Percentiles rank a stretch among this genome's conserved stretches.
phyloP scores from a whole-genome alignment of 2,113 vertebrate genomes.

The Pristiophorus japonicus region DNA sequence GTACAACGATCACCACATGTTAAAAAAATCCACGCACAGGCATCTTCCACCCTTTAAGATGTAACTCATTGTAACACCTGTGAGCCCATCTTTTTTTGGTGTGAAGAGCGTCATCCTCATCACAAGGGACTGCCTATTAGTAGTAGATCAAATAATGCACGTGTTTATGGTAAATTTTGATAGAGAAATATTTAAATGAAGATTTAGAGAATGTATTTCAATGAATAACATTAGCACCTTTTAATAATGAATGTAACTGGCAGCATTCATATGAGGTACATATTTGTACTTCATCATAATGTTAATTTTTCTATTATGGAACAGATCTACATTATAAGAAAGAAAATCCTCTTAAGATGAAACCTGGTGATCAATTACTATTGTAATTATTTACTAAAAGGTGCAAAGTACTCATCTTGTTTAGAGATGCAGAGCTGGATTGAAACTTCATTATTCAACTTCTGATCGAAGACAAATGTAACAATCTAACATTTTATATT shows the following conservation, averaged over 20 bases:
- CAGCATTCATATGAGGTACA: neutral
- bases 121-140: too few relatives aligned
- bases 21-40: too few relatives aligned
- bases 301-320: neutral
- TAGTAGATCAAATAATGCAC: neutral
- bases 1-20: too few relatives aligned
- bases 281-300: neutral
- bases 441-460: neutral
- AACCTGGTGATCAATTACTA: neutral
- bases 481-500: neutral
- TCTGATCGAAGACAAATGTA: neutral
- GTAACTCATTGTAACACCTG: too few relatives aligned
- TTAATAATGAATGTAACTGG: slow-evolving; percentile 30
- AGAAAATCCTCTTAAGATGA: neutral
- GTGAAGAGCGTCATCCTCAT: too few relatives aligned
- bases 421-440: neutral
- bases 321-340: neutral
- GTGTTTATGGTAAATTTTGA: neutral
- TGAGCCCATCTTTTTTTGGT: too few relatives aligned
- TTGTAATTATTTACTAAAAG: neutral
- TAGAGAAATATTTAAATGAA: neutral
- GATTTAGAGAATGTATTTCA: neutral
- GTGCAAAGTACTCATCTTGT: slow-evolving; percentile 1
- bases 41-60: too few relatives aligned
- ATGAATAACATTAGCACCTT: neutral